Evolutionary conservation across 2,113 vertebrate species (phyloP).

Genomic region (Podilymbus podiceps): DNA sequence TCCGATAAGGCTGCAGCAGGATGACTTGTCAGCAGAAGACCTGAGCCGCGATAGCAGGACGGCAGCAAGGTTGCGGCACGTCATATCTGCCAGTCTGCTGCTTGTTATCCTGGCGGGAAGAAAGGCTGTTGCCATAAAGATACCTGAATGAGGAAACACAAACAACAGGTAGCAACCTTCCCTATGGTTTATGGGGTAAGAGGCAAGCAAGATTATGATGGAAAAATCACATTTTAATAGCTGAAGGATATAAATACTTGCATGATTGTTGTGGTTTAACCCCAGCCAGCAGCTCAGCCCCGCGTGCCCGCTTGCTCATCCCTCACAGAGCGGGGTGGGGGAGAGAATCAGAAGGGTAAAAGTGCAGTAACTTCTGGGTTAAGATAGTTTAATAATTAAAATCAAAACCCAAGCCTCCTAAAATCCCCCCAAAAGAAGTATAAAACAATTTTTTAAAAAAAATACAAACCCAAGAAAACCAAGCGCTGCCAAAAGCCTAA

Average conservation of each 20-base stretch:
- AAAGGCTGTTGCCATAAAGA: neutral
- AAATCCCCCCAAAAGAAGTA: too few species aligned
- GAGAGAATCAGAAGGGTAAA: neutral
- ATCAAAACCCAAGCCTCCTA: fast-evolving
- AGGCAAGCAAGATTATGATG: neutral
- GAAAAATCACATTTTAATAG: neutral
- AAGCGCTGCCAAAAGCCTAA: neutral
- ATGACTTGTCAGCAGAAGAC: neutral
- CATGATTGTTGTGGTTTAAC: neutral
- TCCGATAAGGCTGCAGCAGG: neutral
- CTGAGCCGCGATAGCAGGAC: neutral
- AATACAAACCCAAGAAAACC: neutral
- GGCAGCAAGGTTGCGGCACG: neutral
- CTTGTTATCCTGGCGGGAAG: neutral
- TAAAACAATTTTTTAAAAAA: neutral
- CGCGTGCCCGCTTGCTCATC: neutral
- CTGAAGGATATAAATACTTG: neutral
- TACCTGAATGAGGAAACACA: neutral
- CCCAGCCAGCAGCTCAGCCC: neutral
- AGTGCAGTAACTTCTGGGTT: neutral
- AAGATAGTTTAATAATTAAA: neutral
- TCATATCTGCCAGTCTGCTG: fast-evolving
- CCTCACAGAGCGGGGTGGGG: neutral
- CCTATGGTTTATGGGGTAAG: fast-evolving
- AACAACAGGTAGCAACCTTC: neutral